Base-by-base conservation (phyloP, 2,113 vertebrate genomes). In the Lampris megalopsis region DNA sequence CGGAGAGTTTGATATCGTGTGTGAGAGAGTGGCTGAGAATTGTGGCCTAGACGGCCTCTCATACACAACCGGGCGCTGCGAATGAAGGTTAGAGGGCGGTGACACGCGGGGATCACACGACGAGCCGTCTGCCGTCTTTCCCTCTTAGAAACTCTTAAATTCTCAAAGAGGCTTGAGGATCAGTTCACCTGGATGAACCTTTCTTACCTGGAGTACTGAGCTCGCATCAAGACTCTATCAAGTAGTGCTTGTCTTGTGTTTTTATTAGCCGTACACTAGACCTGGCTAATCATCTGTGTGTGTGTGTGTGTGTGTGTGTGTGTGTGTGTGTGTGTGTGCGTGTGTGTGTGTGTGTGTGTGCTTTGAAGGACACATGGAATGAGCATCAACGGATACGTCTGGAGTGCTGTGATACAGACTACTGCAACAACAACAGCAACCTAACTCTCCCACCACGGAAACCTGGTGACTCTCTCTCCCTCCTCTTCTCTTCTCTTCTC, bases 331-430 rank as follows among this genome's bases (percentile, higher is more conserved):
- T 59, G 13, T 62, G 59, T 62, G 38, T 62, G 59, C 42, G 6
- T 60, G 58, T 65, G n/a, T 63, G 41, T 56, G 36, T 74, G 35
- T 63, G 9, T 60, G 24, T 75, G 3, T 73, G 9, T 63, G 53
- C 24, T 1, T 35, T 3, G 11, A 48, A 99, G 98, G 97, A 98
- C 79, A 97, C 96, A 2, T 94, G 95, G 70, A 95, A 95, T 54
- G 88, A 95, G 37, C 95, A 95, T 76, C 93, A 89, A 58, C 95
- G 96, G 90, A 94, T 96, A 89, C 94, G 95, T 35, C 94, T 99
- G 3, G 95, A 97, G 86, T 99, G 98, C 80, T 99, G 98, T 84
- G 96, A 97, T 56, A 93, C 94, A 79, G 95, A 99, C 77, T 98
- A 95, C 82, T 99, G 98, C 91, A 99, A 99, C 82, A 93, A 92